Percentiles rank a stretch among this genome's conserved stretches.
Conservation (phyloP, 1,140 invertebrate species). For the Papilio aristodemus region DNA sequence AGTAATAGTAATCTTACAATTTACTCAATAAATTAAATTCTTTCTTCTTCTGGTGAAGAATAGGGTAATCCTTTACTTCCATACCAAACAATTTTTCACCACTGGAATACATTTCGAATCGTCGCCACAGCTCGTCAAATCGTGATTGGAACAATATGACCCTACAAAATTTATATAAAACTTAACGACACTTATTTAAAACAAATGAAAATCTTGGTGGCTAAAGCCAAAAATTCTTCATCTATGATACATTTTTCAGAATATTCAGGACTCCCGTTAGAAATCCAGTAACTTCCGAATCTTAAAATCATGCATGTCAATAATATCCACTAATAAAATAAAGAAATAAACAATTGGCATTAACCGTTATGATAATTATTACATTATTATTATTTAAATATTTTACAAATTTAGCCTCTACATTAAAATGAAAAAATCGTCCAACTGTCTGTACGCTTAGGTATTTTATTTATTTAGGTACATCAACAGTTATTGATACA, state of each 20-base stretch:
- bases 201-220: slow-evolving; percentile 34
- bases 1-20: slow-evolving; percentile 78
- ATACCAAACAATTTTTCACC: slow-evolving; percentile 92
- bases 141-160: slow-evolving; percentile 87
- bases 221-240: neutral
- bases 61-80: slow-evolving; percentile 89
- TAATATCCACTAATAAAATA: too few species aligned
- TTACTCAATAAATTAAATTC: slow-evolving; percentile 93
- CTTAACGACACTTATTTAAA: slow-evolving; percentile 53
- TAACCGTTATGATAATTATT: too few species aligned
- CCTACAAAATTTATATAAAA: neutral
- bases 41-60: slow-evolving; percentile 87
- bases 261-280: too few species aligned
- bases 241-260: slow-evolving; percentile 8
- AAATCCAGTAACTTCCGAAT: too few species aligned
- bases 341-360: too few species aligned
- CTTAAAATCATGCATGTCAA: too few species aligned
- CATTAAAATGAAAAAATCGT: too few species aligned
- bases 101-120: slow-evolving; percentile 88
- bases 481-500: too few species aligned
- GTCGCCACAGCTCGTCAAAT: slow-evolving; percentile 90
- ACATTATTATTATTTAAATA: too few species aligned
- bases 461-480: too few species aligned
- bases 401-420: too few species aligned
- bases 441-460: too few species aligned